Percentiles rank a stretch among this genome's conserved stretches.
Conservation (phyloP, 1,140 invertebrate species). For the Triops cancriformis region DNA sequence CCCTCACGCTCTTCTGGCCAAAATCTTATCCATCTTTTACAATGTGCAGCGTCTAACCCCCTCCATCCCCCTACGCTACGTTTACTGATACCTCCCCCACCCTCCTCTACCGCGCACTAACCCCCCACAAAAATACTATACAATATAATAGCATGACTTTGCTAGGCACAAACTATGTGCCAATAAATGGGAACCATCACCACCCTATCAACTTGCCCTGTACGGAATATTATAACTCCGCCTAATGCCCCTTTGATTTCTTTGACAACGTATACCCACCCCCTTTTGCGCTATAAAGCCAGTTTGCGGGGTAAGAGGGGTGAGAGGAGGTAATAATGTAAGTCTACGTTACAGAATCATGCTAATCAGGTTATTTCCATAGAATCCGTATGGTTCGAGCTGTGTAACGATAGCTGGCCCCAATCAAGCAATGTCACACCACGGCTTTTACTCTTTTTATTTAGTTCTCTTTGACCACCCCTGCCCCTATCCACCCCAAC, state of each 20-base stretch:
- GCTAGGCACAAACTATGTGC: slow-evolving; percentile 1
- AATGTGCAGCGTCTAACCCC: neutral
- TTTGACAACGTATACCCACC: neutral
- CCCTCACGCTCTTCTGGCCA: neutral
- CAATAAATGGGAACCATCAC: neutral
- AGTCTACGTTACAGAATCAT: neutral
- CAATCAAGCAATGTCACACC: neutral
- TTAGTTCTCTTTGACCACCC: neutral
- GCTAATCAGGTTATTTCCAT: neutral
- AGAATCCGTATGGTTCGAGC: neutral
- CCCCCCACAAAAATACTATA: neutral
- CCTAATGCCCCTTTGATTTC: neutral
- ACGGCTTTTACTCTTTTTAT: neutral
- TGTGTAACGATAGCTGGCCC: neutral
- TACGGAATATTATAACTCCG: neutral
- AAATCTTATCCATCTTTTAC: neutral
- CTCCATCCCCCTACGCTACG: neutral
- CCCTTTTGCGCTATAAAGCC: neutral
- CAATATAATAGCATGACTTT: neutral
- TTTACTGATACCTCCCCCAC: neutral
- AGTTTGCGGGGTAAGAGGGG: too few relatives aligned
- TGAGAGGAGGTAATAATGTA: neutral
- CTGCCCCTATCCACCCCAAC: neutral
- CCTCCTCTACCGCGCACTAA: neutral
- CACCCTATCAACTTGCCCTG: neutral